Base-by-base conservation (phyloP, 2,113 vertebrate genomes). In the Pitta sordida region DNA sequence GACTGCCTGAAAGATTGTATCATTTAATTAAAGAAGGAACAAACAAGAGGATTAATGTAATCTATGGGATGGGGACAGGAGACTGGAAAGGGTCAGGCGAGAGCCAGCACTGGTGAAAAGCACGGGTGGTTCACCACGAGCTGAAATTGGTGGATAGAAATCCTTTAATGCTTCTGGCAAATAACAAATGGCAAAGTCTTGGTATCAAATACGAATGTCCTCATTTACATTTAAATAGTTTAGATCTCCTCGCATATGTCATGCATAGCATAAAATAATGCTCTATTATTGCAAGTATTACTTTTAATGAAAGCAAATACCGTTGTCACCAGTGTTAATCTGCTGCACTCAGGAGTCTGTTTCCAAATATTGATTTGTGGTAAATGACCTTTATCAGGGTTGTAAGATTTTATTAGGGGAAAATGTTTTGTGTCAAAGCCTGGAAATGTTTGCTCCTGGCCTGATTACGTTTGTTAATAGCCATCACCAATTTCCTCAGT, bases 171-270 rank as follows among this genome's bases (percentile, higher is more conserved):
- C 46, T 74, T 91, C 81, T 93, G 91, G 86, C 83, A 97, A 92
- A 94, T 83, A 91, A 83, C 0, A 7, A 59, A 9, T 63, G 87
- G 49, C 78, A 92, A 95, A 96, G 86, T 92, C 75, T 80, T 94
- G 65, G 44, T 84, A 56, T 91, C 88, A 97, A 92, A 87, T 85
- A 63, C 56, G 74, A 92, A 70, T 1, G 3, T 80, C 87, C 94
- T 96, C n/a, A 96, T 96, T 98, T 97, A 94, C 91, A 96, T 96
- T 96, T 95, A 95, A 96, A 95, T 97, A 87, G 90, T 95, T 95
- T 17, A 37, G 60, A 30, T 94, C 96, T 93, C 84, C 77, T 92
- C 82, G 68, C 0, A 1, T 48, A 41, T 82, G 64, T 48, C 51
- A 26, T 4, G 4, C 26, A 9, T 22, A 88, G 36, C 74, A 53